phyloP scores from a whole-genome alignment of 2,113 vertebrate genomes.

The Tenebrosternarchus preto region DNA sequence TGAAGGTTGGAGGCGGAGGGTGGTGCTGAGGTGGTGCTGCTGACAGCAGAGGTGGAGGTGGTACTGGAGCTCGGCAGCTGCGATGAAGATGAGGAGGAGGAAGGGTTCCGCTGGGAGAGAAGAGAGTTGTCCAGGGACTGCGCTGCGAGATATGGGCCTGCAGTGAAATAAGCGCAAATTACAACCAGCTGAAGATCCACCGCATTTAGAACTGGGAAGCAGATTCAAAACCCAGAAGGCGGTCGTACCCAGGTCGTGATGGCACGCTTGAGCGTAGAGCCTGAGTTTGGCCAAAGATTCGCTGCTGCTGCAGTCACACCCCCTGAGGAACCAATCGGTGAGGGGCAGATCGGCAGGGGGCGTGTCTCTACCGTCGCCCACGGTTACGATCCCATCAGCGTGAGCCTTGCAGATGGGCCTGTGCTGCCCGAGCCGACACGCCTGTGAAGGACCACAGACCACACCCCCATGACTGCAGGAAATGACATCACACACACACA shows the following conservation, averaged over 20 bases:
- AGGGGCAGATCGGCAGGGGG: slow-evolving; percentile 87
- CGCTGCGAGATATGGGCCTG: slow-evolving; percentile 92
- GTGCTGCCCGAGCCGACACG: slow-evolving; percentile 94
- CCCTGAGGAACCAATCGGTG: slow-evolving; percentile 93
- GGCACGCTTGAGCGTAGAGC: slow-evolving; percentile 94
- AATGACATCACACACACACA: neutral
- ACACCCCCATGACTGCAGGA: no score
- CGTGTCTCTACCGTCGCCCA: slow-evolving; percentile 83
- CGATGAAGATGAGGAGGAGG: slow-evolving; percentile 68
- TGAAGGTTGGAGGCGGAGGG: slow-evolving; percentile 77
- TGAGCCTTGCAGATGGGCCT: slow-evolving; percentile 90
- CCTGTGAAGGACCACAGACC: slow-evolving; percentile 66
- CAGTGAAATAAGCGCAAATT: slow-evolving; percentile 44
- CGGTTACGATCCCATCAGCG: slow-evolving; percentile 89
- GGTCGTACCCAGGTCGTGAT: slow-evolving; percentile 85
- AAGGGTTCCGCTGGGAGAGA: slow-evolving; percentile 86
- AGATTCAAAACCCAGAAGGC: neutral
- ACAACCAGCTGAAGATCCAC: neutral
- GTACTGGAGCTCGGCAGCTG: slow-evolving; percentile 72
- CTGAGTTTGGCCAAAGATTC: slow-evolving; percentile 93
- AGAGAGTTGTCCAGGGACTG: slow-evolving; percentile 91
- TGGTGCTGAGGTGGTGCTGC: slow-evolving; percentile 75
- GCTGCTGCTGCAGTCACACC: slow-evolving; percentile 81
- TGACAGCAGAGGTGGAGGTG: slow-evolving; percentile 69
- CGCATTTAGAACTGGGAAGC: neutral